Evolutionary conservation across 2,888 invertebrate species (phyloP).

Genomic region (Caradrina clavipalpis): DNA sequence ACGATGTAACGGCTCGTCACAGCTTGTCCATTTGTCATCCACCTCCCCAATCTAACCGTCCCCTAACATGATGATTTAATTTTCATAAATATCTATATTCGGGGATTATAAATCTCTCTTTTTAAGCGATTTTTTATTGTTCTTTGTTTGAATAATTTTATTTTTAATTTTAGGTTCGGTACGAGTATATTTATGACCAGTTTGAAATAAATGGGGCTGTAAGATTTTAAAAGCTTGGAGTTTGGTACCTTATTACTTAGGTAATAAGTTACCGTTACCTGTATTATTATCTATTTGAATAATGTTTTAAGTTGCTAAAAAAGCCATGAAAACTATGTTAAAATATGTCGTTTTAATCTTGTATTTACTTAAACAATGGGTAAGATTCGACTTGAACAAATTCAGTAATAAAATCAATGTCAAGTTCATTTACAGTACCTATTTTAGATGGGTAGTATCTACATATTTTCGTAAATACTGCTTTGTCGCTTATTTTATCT

Average conservation of each 20-base stretch:
- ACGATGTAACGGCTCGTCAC: slow-evolving; percentile 77
- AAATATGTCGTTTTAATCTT: no score
- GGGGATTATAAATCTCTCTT: slow-evolving; percentile 68
- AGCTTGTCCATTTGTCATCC: slow-evolving; percentile 85
- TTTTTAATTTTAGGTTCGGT: slow-evolving; percentile 31
- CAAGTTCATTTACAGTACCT: no score
- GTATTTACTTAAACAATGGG: no score
- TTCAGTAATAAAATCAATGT: no score
- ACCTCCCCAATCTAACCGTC: slow-evolving; percentile 68
- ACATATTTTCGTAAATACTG: no score
- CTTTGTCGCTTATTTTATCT: no score
- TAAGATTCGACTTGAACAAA: no score
- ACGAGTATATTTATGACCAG: slow-evolving; percentile 22
- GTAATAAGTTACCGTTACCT: not conserved
- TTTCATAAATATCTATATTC: slow-evolving; percentile 75
- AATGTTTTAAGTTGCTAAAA: no score
- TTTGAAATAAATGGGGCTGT: not conserved
- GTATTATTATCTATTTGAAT: no score
- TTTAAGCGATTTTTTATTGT: slow-evolving; percentile 46
- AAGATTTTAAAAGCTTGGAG: not conserved
- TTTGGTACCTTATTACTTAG: not conserved
- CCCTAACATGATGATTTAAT: slow-evolving; percentile 83
- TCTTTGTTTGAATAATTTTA: slow-evolving; percentile 46
- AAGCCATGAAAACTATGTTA: no score
- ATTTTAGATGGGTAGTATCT: no score